Base-by-base conservation (phyloP, 1,140 invertebrate genomes). In the Calephelis nemesis region DNA sequence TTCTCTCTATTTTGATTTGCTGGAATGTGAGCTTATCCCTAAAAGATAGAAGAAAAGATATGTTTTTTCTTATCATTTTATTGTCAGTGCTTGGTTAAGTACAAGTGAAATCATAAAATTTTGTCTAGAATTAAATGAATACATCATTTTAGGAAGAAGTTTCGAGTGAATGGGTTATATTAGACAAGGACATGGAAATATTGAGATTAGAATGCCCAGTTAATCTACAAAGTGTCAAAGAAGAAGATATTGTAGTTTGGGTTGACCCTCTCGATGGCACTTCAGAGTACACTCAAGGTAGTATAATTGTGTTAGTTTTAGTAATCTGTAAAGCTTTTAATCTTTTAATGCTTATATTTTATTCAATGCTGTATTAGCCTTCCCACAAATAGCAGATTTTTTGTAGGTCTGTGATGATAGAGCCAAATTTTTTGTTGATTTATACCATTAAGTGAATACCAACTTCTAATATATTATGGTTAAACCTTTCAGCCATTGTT, bases 241-340 rank as follows among this genome's bases (percentile, higher is more conserved):
- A 94, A n/a, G 93, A 95, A 71, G 95, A 96, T 77, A 90, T 96
- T 74, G 97, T 98, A 40, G 94, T 99, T 60, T 99, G 99, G 99
- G 98, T 99, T 7, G 99, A 99, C 93, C 99, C 99, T 7, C 92
- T 99, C 4, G 99, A 99, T 95, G 99, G 99, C 72, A 99, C 98
- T 52, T 95, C 95, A 42, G 98, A 99, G 92, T 98, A 97, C 83
- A 97, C 97, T 66, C 95, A 97, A 94, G 97, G 92, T 91, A 73
- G 15, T 30, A 48, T 12, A 42, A 49, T 62, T 67, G 63, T 67
- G 15, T 13, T 52, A 66, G 62, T n/a, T 49, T 30, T 63, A 58
- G n/a, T 30, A 30, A 30, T 30, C 30, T 30, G 50, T 63, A 64
- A 64, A 7, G 7, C 12, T 52, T 15, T 52, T 19, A 4, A 15